These are phyloP conservation scores for Anomalospiza imberbis DNA, from an alignment of 2,797 vertebrate genomes.

Conservation along the genomic window DNA sequence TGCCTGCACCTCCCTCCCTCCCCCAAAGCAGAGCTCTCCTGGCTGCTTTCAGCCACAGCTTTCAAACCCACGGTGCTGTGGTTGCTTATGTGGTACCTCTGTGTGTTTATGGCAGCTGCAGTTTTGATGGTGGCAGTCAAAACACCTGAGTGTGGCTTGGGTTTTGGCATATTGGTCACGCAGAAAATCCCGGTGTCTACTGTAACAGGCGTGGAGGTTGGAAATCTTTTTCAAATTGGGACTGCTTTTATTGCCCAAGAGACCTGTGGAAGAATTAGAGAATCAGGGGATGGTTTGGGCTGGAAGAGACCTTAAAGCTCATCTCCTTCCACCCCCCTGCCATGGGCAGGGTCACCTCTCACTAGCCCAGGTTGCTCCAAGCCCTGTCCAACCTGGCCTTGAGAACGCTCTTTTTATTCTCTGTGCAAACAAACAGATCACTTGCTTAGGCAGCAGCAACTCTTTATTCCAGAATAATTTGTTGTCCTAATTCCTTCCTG, in stretches of 20 bases:
- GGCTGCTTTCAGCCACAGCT: neutral
- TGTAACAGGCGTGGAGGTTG: neutral
- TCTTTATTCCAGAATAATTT: conserved; percentile 35
- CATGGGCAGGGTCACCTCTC: neutral
- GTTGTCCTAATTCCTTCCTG: conserved; percentile 48
- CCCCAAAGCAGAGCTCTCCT: neutral
- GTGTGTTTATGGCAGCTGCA: neutral
- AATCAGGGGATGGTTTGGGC: neutral
- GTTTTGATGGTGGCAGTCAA: neutral
- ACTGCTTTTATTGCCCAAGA: neutral
- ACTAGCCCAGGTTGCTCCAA: neutral
- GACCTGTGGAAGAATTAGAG: neutral
- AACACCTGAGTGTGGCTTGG: neutral
- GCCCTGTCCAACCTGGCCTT: neutral
- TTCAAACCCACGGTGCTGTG: rapidly evolving
- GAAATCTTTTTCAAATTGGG: neutral
- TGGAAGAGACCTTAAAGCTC: neutral
- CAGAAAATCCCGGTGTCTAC: neutral
- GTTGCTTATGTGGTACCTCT: rapidly evolving
- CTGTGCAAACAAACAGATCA: neutral
- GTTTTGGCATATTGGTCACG: neutral
- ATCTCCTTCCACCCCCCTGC: neutral
- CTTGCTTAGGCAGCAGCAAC: neutral
- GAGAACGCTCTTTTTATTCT: neutral
- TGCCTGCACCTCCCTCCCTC: neutral